These are phyloP conservation scores for Amphimedon queenslandica DNA, from an alignment of 37 sponge, comb jelly and placozoan genomes.

Conservation along the genomic window DNA sequence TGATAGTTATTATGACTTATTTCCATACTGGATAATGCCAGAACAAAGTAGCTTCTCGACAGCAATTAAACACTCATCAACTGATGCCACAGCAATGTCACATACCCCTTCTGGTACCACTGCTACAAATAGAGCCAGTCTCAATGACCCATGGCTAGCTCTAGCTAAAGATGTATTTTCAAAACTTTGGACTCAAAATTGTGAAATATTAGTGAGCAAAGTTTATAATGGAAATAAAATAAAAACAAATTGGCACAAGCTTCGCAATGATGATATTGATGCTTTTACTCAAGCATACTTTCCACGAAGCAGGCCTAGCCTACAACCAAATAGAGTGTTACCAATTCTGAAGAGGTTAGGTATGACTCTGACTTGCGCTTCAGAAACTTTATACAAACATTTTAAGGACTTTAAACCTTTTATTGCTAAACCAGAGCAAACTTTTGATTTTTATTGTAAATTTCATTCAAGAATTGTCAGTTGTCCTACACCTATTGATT, in stretches of 20 bases:
- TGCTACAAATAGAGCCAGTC: not conserved
- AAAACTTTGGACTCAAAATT: not conserved
- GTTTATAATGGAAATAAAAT: not conserved
- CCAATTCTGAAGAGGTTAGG: constrained; percentile 20
- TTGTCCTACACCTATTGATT: not conserved
- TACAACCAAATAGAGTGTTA: not conserved
- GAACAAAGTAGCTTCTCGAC: not conserved
- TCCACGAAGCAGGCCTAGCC: not conserved
- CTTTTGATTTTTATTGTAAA: not conserved
- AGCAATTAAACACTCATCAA: no score
- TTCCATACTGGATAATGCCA: constrained; percentile 10
- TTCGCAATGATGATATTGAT: constrained; percentile 8
- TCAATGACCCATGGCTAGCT: not conserved
- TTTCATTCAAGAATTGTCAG: not conserved
- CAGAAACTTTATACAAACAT: constrained; percentile 2
- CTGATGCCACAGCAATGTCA: not conserved
- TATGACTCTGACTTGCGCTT: constrained; percentile 45
- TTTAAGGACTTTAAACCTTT: constrained; percentile 14
- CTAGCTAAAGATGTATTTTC: constrained; percentile 11
- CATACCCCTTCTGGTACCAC: not conserved
- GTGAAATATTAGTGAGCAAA: not conserved
- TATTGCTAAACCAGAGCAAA: not conserved
- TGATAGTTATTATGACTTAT: constrained; percentile 29
- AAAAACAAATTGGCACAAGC: not conserved
- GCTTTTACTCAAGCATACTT: constrained; percentile 20